Base-by-base conservation (phyloP, 2,888 invertebrate species). In the Schizotus pectinicornis region DNA sequence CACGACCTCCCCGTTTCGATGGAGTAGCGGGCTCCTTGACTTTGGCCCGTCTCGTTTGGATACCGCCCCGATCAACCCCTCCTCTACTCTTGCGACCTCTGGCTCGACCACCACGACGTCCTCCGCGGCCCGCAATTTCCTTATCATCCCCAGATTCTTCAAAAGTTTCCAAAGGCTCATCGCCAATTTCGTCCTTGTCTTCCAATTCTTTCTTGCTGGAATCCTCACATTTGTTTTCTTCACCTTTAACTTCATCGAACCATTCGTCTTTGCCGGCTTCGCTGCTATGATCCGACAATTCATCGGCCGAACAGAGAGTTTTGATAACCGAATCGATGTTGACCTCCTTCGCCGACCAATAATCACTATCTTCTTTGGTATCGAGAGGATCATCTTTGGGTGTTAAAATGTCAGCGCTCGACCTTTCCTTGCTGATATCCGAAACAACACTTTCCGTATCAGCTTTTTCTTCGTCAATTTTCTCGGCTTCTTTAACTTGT, bases 281-380 rank as follows among this genome's bases (percentile, higher is more conserved):
- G 39, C 75, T 75, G 45, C 77, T 76, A 14, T 77, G 77, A 64
- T 80, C 79, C 1, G 79, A 79, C 35, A 79, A 60, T 63, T 81
- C 80, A 63, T 82, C 82, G 7, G 76, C 78, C 5, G 81, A 81
- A 75, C 88, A 88, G 36, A 89, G 76, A 0, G 88, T 88, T 77
- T 91, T 91, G 61, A 92, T 91, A 1, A 92, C 91, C 12, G 91
- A 91, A 66, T 91, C 91, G 63, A 91, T 89, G 71, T 90, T 91
- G 1, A 90, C 84, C 71, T 91, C 91, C 76, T 90, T 90, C 5
- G 88, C 88, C 33, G 88, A 88, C 91, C 91, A 91, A 67, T 87
- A 88, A 68, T 90, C 89, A 34, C 65, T 71, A 14, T 71, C 71
- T 59, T 72, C 78, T 65, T 88, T 85, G 32, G 83, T 83, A 67